Percentiles rank a stretch among this genome's conserved stretches.
Conservation (phyloP, 2,888 invertebrate species). For the Lysandra coridon region DNA sequence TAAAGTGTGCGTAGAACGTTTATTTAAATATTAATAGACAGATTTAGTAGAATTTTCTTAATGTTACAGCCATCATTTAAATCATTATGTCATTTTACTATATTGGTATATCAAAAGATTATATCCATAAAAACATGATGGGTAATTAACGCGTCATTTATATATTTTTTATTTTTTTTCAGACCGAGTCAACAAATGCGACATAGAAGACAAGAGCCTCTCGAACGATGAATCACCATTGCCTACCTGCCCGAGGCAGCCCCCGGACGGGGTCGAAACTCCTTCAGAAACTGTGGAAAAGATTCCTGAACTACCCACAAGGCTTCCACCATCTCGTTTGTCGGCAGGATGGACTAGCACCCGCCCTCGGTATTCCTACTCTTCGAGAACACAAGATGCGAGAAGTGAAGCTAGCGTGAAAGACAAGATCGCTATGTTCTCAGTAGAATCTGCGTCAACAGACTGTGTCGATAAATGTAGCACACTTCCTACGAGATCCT, state of each 20-base stretch:
- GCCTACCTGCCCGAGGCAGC: conserved; percentile 85
- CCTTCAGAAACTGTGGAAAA: conserved; percentile 85
- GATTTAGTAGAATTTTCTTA: not conserved
- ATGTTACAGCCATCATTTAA: too few species aligned
- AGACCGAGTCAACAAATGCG: conserved; percentile 73
- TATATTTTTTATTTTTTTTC: conserved; percentile 43
- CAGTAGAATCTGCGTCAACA: conserved; percentile 74
- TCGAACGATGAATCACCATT: conserved; percentile 73
- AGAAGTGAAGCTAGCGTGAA: conserved; percentile 90
- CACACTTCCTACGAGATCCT: conserved; percentile 60
- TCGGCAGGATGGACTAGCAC: conserved; percentile 56
- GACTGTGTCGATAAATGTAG: conserved; percentile 70
- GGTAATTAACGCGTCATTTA: not conserved
- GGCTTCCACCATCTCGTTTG: conserved; percentile 59
- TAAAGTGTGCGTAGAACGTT: not conserved
- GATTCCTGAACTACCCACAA: conserved; percentile 63
- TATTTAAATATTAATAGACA: not conserved
- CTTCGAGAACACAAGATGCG: conserved; percentile 86
- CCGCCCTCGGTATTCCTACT: conserved; percentile 66
- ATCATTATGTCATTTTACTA: too few species aligned
- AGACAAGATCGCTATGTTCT: conserved; percentile 94
- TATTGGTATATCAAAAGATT: too few species aligned
- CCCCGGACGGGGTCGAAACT: conserved; percentile 91
- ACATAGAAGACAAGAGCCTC: conserved; percentile 73
- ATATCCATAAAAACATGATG: too few species aligned